Percentiles rank a stretch among this genome's conserved stretches.
phyloP scores from a whole-genome alignment of 2,797 vertebrate genomes.

The Platalea minor region DNA sequence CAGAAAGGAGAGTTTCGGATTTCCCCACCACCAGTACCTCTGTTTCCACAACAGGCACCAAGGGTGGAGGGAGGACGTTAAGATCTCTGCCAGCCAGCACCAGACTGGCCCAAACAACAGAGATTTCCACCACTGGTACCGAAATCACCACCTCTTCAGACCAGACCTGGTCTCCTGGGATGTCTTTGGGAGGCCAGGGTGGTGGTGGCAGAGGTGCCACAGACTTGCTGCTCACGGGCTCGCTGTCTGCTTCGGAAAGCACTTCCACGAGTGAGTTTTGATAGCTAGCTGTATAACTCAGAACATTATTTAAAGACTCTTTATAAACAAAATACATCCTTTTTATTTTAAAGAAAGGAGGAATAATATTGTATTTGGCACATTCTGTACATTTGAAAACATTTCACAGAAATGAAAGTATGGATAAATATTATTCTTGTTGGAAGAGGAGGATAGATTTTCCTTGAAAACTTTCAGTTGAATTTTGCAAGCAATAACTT shows the following conservation, averaged over 20 bases:
- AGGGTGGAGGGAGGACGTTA: slow-evolving; percentile 79
- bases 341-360: slow-evolving; percentile 63
- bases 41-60: slow-evolving; percentile 75
- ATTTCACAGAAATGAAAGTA: slow-evolving; percentile 59
- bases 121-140: background rate
- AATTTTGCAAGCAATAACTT: slow-evolving; percentile 43
- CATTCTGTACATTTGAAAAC: slow-evolving; percentile 46
- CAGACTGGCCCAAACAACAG: slow-evolving; percentile 5
- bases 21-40: slow-evolving; percentile 65
- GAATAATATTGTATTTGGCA: slow-evolving; percentile 64
- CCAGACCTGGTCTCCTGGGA: background rate
- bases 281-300: background rate
- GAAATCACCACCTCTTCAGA: background rate
- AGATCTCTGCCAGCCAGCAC: slow-evolving; percentile 78
- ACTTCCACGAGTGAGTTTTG: slow-evolving; percentile 37
- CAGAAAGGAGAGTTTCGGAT: background rate
- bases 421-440: slow-evolving; percentile 68
- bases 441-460: slow-evolving; percentile 33
- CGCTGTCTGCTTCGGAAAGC: background rate
- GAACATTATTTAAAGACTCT: slow-evolving; percentile 41
- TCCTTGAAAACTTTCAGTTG: slow-evolving; percentile 42
- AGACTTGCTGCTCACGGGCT: background rate
- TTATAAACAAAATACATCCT: slow-evolving; percentile 46
- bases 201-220: background rate
- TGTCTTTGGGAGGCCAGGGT: background rate